phyloP scores from a whole-genome alignment of 2,797 vertebrate species.

The Gymnocypris eckloni region DNA sequence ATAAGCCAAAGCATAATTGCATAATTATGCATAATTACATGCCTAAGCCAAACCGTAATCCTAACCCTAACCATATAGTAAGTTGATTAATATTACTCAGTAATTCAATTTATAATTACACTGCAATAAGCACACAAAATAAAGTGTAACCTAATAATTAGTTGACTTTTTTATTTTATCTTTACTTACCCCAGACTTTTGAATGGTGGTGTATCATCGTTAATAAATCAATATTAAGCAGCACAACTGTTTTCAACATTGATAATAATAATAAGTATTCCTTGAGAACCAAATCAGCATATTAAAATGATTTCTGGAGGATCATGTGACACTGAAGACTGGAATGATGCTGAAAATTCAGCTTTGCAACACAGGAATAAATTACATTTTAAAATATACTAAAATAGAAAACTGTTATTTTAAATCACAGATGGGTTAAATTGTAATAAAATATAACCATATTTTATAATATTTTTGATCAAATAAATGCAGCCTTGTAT shows the following conservation, averaged over 20 bases:
- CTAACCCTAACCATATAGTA: too few species aligned
- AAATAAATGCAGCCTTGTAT: background rate
- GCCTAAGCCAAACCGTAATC: too few species aligned
- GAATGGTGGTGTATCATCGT: background rate
- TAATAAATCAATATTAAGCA: background rate
- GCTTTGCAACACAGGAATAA: background rate
- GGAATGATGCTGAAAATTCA: background rate
- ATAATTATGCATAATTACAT: too few species aligned
- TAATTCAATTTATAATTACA: too few species aligned
- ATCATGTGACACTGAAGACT: background rate
- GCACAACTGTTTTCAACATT: background rate
- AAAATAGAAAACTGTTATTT: background rate
- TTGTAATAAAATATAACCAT: background rate
- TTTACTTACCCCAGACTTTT: background rate
- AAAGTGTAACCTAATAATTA: too few species aligned
- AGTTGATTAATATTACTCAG: too few species aligned
- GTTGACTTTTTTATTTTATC: too few species aligned
- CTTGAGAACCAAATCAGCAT: background rate
- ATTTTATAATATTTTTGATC: background rate
- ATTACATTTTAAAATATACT: background rate
- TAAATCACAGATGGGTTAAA: background rate
- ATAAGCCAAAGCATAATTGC: too few species aligned
- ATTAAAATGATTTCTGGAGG: background rate
- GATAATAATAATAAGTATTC: background rate
- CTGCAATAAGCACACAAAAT: too few species aligned